Evolutionary conservation across 2,888 invertebrate genomes (phyloP).

Genomic region (Cheilosia impressa): DNA sequence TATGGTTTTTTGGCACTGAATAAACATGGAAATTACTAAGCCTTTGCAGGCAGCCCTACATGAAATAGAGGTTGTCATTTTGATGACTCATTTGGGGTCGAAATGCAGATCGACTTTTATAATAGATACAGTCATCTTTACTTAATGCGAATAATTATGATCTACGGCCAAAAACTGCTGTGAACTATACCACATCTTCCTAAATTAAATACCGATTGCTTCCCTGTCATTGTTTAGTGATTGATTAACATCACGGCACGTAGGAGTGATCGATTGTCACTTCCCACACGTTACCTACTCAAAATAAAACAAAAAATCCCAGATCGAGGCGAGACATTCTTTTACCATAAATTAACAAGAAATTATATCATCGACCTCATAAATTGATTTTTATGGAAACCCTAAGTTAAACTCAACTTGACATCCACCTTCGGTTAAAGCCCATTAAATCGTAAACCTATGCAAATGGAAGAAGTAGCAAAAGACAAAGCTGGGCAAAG

Average conservation of each 20-base stretch:
- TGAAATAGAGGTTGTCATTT: too few relatives aligned
- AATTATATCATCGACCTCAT: conserved; percentile 59
- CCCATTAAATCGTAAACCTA: conserved; percentile 42
- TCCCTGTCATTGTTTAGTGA: background rate
- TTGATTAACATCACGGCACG: background rate
- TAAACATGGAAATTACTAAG: too few relatives aligned
- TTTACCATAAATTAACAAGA: conserved; percentile 62
- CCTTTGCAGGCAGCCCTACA: too few relatives aligned
- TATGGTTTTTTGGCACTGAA: too few relatives aligned
- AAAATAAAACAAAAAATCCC: conserved; percentile 6
- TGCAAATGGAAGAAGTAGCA: conserved; percentile 49
- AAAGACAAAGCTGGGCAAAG: conserved; percentile 10
- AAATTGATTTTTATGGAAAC: conserved; percentile 40
- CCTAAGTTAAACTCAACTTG: conserved; percentile 13
- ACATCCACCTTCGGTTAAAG: conserved; percentile 54
- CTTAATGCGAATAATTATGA: too few relatives aligned
- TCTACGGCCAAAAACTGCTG: too few relatives aligned
- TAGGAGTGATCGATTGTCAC: conserved; percentile 28
- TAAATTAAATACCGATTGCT: background rate
- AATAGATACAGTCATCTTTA: too few relatives aligned
- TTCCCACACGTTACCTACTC: conserved; percentile 37
- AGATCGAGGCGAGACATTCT: conserved; percentile 45
- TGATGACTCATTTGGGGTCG: too few relatives aligned
- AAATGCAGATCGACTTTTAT: too few relatives aligned
- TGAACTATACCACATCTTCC: too few relatives aligned